Percentiles rank a stretch among this genome's conserved stretches.
Evolutionary conservation across 2,888 invertebrate species (phyloP).

Genomic region (Gibbula magus): DNA sequence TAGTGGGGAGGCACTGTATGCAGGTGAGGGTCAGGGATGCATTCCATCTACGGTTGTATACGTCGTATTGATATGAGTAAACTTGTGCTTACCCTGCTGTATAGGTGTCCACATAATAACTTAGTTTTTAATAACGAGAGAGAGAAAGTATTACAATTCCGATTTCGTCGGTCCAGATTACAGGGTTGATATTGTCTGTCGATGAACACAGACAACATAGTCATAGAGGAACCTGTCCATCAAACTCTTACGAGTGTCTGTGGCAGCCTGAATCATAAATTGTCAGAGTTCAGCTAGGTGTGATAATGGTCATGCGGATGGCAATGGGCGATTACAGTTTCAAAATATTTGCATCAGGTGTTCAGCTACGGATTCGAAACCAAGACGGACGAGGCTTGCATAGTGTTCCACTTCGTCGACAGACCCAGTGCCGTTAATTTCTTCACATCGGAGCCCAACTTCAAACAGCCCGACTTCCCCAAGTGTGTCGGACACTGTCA

Average conservation of each 20-base stretch:
- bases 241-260: background rate
- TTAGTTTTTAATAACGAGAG: too few relatives aligned
- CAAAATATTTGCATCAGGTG: background rate
- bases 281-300: background rate
- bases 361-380: background rate
- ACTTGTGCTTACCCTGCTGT: too few relatives aligned
- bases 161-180: too few relatives aligned
- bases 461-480: conserved; percentile 58
- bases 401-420: conserved; percentile 50
- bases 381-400: conserved; percentile 42
- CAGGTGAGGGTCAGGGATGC: too few relatives aligned
- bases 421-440: conserved; percentile 42
- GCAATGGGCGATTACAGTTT: background rate
- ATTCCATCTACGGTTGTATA: too few relatives aligned
- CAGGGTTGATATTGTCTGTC: too few relatives aligned
- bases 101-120: too few relatives aligned
- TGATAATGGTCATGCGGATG: background rate
- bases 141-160: too few relatives aligned
- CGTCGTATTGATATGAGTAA: too few relatives aligned
- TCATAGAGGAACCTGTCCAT: too few relatives aligned
- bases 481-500: conserved; percentile 42
- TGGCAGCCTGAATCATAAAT: background rate
- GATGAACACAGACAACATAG: too few relatives aligned
- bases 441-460: conserved; percentile 45
- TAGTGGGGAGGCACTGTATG: too few relatives aligned